Evolutionary conservation across 2,888 invertebrate species (phyloP), one percentile per base, ranked within the genome.

Genomic region (Lapara coniferarum): DNA sequence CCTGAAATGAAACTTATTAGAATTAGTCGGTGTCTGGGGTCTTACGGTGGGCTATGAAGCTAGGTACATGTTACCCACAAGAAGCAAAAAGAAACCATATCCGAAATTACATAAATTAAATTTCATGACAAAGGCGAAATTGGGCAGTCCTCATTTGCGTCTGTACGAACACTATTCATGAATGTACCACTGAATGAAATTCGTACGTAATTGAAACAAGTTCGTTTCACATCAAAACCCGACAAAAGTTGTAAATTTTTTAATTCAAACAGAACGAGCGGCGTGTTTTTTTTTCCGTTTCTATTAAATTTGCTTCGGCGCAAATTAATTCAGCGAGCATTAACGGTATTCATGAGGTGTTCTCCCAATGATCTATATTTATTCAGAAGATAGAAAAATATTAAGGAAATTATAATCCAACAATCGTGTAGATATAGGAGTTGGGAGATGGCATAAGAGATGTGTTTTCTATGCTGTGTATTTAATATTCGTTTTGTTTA

Each of bases 331-430:
- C 80, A 75, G 74, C 70, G 74, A 73, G 70, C 81, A 84, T 86
- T 85, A 85, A 81, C 79, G 85, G 81, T 87, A 87, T 87, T 87
- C 86, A 87, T 84, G 83, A 84, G 79, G 72, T 77, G 78, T 77
- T 51, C 69, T 52, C 59, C 19, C 59, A 59, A 69, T n/a, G 56
- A 63, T 63, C 37, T 66, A 53, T 53, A 66, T 66, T 66, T 66
- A 63, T 63, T 49, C 63, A 63, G 13, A 19, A 63, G 63, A 63
- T 63, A 63, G 63, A 63, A 63, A 63, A 63, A 63, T 63, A 13
- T 16, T 63, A 46, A 63, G 30, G 57, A 10, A 63, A 63, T 63
- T 49, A 63, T 63, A 19, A 63, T 63, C 63, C 63, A 19, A 63
- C 63, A 63, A 49, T 49, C 19, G 19, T 13, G 19, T 63, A n/a